Evolutionary conservation across 2,113 vertebrate species (phyloP), one percentile per base, ranked within the genome.

Genomic region (Rhinoderma darwinii): DNA sequence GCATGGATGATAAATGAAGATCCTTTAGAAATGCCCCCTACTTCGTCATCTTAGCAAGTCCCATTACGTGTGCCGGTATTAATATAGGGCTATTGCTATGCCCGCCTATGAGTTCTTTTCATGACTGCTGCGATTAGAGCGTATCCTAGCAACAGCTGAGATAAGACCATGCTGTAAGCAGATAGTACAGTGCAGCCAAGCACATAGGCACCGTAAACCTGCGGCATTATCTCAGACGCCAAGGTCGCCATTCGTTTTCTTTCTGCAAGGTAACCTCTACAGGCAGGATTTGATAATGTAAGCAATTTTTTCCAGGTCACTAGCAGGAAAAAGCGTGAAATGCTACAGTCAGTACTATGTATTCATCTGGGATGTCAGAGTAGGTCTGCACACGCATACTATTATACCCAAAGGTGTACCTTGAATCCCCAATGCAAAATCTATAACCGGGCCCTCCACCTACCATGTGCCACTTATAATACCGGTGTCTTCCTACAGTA

Each of bases 101-200:
- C 76, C 41, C 15, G 6, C 20, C 63, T 30, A 39, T 32, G 18
- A 25, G 68, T 8, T 72, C 68, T 61, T 22, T 66, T 86, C 84
- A 72, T 72, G 84, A 68, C 73, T 66, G 9, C 82, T 18, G 12
- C n/a, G 63, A 82, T 82, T 73, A 82, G 47, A 73, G 14, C 6
- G 51, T 87, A 70, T 74, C 85, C 63, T 81, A 87, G 85, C 77
- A 87, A 82, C 85, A 14, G 66, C 66, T 18, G 63, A 73, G 85
- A 87, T 87, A 87, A 87, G 50, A 1, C 50, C 0, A 32, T 2
- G 18, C 59, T 41, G 11, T 35, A 20, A 54, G 59, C 35, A 44
- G 77, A 74, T 73, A 87, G 66, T n/a, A 14, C 11, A 51, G 50
- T 30, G 30, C 66, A 35, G 77, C 17, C 63, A 8, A 61, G 47